A percentile compares a stretch with the other conserved stretches of the same genome.
phyloP scores from a whole-genome alignment of 1,140 invertebrate genomes.

The Ctenoplectra terminalis region DNA sequence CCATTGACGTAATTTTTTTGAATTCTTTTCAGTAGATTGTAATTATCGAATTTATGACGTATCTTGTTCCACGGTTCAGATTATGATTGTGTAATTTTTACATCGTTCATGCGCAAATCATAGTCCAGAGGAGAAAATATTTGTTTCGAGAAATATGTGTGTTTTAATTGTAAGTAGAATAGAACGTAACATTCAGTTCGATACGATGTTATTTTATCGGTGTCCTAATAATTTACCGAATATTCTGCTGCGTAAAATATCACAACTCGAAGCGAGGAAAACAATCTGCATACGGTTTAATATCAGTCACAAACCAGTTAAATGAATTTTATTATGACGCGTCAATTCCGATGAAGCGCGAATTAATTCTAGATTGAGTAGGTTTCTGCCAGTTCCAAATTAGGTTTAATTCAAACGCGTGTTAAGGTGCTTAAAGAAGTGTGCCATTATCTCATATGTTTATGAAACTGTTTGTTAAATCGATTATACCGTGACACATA shows the following conservation, averaged over 20 bases:
- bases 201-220: no score
- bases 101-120: not conserved
- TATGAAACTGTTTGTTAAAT: constrained; percentile 15
- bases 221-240: no score
- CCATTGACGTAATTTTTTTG: not conserved
- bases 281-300: not conserved
- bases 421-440: not conserved
- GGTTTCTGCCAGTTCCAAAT: constrained; percentile 17
- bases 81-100: not conserved
- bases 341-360: not conserved
- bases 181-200: no score
- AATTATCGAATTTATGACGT: not conserved
- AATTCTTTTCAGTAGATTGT: not conserved
- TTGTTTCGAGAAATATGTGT: no score
- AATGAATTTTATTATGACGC: not conserved
- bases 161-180: no score
- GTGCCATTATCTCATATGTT: not conserved
- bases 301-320: not conserved
- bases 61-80: not conserved
- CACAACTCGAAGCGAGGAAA: not conserved
- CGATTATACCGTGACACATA: not conserved
- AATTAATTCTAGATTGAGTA: constrained; percentile 37
- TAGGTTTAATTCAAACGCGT: not conserved
- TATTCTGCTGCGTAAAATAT: not conserved
- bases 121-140: no score